These are phyloP conservation scores for Plutomurus gul DNA, from an alignment of 1,140 invertebrate genomes.

Conservation along the genomic window DNA sequence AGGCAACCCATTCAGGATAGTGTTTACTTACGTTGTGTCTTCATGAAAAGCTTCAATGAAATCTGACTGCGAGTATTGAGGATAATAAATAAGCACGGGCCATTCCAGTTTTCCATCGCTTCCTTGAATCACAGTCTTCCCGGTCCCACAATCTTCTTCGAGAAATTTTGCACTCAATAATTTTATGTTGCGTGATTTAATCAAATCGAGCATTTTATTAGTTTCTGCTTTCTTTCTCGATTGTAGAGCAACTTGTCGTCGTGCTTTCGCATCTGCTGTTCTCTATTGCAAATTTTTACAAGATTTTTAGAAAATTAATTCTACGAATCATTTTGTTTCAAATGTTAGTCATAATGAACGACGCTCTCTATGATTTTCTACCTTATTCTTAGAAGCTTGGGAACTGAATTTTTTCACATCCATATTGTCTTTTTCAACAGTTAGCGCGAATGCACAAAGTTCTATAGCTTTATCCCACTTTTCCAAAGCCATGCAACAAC, in stretches of 20 bases:
- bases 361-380: no score
- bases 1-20: constrained; percentile 55
- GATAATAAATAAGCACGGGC: constrained; percentile 49
- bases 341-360: no score
- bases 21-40: constrained; percentile 65
- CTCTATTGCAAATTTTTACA: constrained; percentile 16
- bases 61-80: constrained; percentile 47
- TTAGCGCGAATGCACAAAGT: constrained; percentile 68
- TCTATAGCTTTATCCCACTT: constrained; percentile 74
- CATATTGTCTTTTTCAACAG: constrained; percentile 12
- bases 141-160: background rate
- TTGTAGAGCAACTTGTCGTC: background rate
- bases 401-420: constrained; percentile 19
- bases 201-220: constrained; percentile 1
- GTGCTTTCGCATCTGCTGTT: background rate
- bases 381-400: background rate
- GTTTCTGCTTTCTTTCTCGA: background rate
- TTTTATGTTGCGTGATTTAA: constrained; percentile 39
- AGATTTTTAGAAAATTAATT: no score
- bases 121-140: constrained; percentile 19
- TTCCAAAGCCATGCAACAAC: constrained; percentile 69
- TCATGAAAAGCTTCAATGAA: constrained; percentile 65
- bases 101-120: constrained; percentile 33
- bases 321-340: no score
- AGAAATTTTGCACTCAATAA: constrained; percentile 29